Base-by-base conservation (phyloP, 2,888 invertebrate genomes). In the Nymphalis c-album region DNA sequence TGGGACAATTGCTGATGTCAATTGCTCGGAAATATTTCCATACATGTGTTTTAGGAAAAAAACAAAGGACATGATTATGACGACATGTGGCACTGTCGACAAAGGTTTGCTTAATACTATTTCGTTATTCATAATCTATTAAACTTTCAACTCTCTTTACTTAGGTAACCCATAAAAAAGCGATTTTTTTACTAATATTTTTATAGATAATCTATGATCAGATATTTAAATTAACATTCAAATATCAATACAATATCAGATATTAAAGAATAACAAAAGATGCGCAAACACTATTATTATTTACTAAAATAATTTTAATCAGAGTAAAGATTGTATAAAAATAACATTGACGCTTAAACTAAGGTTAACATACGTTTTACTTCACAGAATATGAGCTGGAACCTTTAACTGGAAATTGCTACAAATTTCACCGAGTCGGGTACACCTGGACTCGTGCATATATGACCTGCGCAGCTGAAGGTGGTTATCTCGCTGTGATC, bases 381-480 rank as follows among this genome's bases (percentile, higher is more conserved):
- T 16, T 63, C 66, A 10, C 61, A 73, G 75, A 45, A 35, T 75
- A 67, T 63, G 60, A 64, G 31, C 47, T 72, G 7, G 69, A 73
- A 4, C 1, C 20, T 13, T 55, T 67, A 6, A 74, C 75, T 1
- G 72, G 73, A 31, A 74, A 68, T 31, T 76, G 76, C 47, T 76
- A 75, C 69, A 76, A 76, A 68, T 75, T 75, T 53, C 75, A 76
- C 65, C 64, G 46, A 1, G 40, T 67, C 5, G 72, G 71, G 6
- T 58, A 71, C 4, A 70, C 68, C 4, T 76, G 74, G 74, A 71
- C 71, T 1, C 66, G 71, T 5, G 75, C 76, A 5, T 71, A 48
- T 53, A 75, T 73, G 75, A 62, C 75, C 8, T 76, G 76, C 40
- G 68, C 72, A 4, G 74, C 75, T 17, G 76, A 76, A 35, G 75